Conservation (phyloP, 2,113 vertebrate species). For the Alexandromys fortis region DNA sequence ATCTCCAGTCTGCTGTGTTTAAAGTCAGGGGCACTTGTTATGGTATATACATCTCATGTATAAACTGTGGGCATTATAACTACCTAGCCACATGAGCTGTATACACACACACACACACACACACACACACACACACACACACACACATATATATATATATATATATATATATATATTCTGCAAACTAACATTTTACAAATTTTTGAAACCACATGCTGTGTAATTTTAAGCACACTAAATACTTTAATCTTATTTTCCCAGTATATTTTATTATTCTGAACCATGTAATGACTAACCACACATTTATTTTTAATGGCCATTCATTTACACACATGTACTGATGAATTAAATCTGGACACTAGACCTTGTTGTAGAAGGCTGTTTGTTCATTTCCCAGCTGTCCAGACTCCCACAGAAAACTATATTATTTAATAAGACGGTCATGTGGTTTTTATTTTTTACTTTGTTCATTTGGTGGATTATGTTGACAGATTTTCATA, state of each 20-base stretch:
- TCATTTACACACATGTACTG: not conserved
- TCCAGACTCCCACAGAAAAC: too few relatives aligned
- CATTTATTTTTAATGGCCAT: not conserved
- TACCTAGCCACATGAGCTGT: not conserved
- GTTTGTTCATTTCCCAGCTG: too few relatives aligned
- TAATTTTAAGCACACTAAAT: not conserved
- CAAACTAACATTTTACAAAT: not conserved
- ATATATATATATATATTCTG: not conserved
- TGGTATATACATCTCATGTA: not conserved
- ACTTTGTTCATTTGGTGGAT: too few relatives aligned
- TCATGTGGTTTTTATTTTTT: too few relatives aligned
- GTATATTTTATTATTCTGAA: not conserved
- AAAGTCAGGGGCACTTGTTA: not conserved
- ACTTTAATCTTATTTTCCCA: not conserved
- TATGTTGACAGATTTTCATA: too few relatives aligned
- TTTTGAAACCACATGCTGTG: not conserved
- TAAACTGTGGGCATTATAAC: not conserved
- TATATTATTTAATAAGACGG: too few relatives aligned
- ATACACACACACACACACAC: too few relatives aligned
- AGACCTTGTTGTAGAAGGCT: too few relatives aligned
- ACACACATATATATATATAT: not conserved
- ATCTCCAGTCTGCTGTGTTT: not conserved
- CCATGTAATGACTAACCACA: not conserved
- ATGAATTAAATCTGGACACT: not conserved
- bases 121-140: too few relatives aligned